Evolutionary conservation across 1,140 invertebrate species (phyloP), one percentile per base, ranked within the genome.

Genomic region (Caenorhabditis inopinata): DNA sequence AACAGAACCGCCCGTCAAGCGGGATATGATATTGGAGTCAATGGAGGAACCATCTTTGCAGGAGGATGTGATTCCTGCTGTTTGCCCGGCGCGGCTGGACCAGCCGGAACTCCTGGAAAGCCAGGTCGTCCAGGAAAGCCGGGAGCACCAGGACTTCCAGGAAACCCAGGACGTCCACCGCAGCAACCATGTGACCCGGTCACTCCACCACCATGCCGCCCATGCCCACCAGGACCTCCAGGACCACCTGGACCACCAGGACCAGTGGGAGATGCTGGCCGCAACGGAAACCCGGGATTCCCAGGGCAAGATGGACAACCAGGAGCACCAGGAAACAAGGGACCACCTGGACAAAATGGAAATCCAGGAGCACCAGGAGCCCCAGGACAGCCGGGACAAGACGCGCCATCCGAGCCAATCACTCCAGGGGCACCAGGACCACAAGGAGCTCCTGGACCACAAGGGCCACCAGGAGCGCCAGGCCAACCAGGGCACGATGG

Each of bases 111-210:
- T 12, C 25, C 49, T 21, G 82, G 82, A 48, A 81, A 74, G 74
- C 79, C 79, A 51, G 82, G 82, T 51, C 73, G 53, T 42, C 79
- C 79, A 38, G 82, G 82, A 58, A 76, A 78, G 68, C 74, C 82
- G 23, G 82, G 82, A 68, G 74, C 82, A 68, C 82, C 80, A 51
- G 82, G 82, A 29, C 73, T 78, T 35, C 80, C 80, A 46, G 82
- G 82, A 78, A 76, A 77, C 80, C 82, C 82, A 21, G 82, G 82
- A 53, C n/a, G 68, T n/a, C 82, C 82, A 58, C 82, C 82, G 29
- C 35, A 46, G 18, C 74, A 76, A 38, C 81, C 81, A 32, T 83
- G 82, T 73, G 80, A 78, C 25, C 80, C 82, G 21, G 16, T 73
- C 73, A 83, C 48, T 29, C 68, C 80, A 51, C 82, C 82, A 51